These are phyloP conservation scores for Rhinatrema bivittatum DNA, from an alignment of 2,797 vertebrate genomes.

Conservation along the genomic window DNA sequence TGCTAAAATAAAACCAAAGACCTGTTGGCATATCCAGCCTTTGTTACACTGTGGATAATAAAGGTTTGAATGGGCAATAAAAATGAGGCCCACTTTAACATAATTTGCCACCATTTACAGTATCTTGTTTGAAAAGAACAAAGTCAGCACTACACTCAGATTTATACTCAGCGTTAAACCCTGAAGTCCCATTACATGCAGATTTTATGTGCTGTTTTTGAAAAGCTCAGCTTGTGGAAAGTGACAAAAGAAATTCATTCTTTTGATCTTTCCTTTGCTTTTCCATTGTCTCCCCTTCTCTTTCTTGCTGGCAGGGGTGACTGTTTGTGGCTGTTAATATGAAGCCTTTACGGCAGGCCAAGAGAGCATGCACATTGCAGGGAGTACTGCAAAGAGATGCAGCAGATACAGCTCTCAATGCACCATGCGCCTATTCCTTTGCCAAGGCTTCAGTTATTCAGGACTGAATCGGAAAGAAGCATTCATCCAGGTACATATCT, in stretches of 20 bases:
- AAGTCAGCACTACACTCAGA: not conserved
- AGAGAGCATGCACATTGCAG: not conserved
- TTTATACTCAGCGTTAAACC: not conserved
- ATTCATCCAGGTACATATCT: conserved; percentile 2
- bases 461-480: not conserved
- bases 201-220: not conserved
- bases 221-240: no score
- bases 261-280: not conserved
- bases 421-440: not conserved
- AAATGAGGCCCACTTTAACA: no score
- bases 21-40: no score
- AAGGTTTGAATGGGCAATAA: no score
- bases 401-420: not conserved
- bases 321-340: not conserved
- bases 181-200: not conserved
- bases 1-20: no score
- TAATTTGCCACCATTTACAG: not conserved
- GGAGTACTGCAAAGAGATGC: not conserved
- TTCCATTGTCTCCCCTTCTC: not conserved
- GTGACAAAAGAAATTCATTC: not conserved
- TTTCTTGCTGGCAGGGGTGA: not conserved
- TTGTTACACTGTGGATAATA: no score
- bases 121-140: not conserved
- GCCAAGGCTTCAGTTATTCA: not conserved
- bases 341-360: not conserved